Conservation (phyloP, 2,888 invertebrate genomes). For the Diloba caeruleocephala region DNA sequence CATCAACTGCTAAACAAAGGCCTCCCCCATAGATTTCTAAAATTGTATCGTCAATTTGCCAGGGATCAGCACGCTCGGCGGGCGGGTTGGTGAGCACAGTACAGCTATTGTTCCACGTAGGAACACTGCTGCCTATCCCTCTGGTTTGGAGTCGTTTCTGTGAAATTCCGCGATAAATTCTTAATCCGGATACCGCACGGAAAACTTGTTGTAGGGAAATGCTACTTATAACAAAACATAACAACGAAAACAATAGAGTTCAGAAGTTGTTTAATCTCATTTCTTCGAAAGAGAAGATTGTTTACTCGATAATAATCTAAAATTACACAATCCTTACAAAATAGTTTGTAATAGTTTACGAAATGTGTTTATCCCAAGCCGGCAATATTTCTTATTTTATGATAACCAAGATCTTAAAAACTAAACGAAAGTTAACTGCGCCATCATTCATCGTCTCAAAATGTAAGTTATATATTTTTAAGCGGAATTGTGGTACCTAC, state of each 20-base stretch:
- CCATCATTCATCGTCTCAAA: conserved; percentile 28
- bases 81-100: too few relatives aligned
- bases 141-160: too few relatives aligned
- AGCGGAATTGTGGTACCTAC: conserved; percentile 11
- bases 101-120: conserved; percentile 8
- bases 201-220: not conserved
- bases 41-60: too few relatives aligned
- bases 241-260: conserved; percentile 2
- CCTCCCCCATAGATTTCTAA: too few relatives aligned
- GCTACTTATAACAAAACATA: not conserved
- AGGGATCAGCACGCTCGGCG: too few relatives aligned
- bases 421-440: conserved; percentile 12
- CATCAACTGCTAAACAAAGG: too few relatives aligned
- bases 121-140: too few relatives aligned
- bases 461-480: conserved; percentile 5
- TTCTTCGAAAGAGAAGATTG: conserved; percentile 22
- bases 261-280: not conserved
- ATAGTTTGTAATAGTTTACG: conserved; percentile 19
- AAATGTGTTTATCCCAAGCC: conserved; percentile 17
- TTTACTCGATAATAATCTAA: not conserved
- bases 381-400: conserved; percentile 41
- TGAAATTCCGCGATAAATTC: too few relatives aligned
- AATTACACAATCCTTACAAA: conserved; percentile 26
- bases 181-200: too few relatives aligned
- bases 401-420: conserved; percentile 20